Evolutionary conservation across 2,797 vertebrate species (phyloP).

Genomic region (Cuculus canorus): DNA sequence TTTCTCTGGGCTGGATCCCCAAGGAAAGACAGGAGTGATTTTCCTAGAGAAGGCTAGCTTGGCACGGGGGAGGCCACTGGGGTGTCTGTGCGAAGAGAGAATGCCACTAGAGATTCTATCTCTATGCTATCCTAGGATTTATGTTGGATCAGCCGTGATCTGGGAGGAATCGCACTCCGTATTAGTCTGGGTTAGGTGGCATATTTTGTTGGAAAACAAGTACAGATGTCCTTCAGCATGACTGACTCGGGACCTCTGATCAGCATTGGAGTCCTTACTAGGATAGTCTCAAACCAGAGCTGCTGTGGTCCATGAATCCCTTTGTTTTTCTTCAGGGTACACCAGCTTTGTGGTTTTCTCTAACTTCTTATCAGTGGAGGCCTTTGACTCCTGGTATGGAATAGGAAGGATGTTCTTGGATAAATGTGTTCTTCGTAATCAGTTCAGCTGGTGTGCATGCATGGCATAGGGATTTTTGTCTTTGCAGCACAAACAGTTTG

Average conservation of each 20-base stretch:
- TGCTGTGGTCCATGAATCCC: not conserved
- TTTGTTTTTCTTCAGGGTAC: not conserved
- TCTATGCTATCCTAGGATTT: not conserved
- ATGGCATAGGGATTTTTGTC: not conserved
- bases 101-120: not conserved
- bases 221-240: not conserved
- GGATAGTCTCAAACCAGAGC: not conserved
- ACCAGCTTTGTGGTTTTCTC: not conserved
- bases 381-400: not conserved
- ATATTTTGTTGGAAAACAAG: constrained; percentile 27
- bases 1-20: not conserved
- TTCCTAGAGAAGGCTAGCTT: not conserved
- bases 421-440: not conserved
- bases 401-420: not conserved
- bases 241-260: not conserved
- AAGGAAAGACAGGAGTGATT: not conserved
- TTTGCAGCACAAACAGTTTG: not conserved
- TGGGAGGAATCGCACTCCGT: not conserved
- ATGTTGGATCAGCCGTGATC: not conserved
- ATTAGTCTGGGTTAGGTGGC: not conserved
- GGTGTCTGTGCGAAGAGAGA: not conserved
- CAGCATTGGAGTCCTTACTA: not conserved
- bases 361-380: not conserved
- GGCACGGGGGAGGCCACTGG: accelerated
- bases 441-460: not conserved